Evolutionary conservation across 2,797 vertebrate species (phyloP).

Genomic region (Mus spretus): DNA sequence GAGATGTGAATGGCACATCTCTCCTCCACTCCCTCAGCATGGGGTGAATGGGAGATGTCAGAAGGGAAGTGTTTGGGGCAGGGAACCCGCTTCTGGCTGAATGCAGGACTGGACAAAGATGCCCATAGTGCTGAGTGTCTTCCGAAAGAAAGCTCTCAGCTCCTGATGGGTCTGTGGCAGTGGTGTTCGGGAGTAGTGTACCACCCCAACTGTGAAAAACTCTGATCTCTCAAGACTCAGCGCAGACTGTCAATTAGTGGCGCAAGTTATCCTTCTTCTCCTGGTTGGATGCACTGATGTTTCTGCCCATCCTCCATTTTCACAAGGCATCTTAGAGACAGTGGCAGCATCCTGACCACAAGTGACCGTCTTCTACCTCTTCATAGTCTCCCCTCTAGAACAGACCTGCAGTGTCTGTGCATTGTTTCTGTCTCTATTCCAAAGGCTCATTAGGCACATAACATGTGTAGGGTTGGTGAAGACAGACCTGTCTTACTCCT

Average conservation of each 20-base stretch:
- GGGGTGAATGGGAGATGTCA: neutral
- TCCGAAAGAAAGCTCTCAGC: neutral
- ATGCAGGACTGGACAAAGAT: neutral
- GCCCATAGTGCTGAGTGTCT: neutral
- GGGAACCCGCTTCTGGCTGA: neutral
- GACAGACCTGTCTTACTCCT: accelerated
- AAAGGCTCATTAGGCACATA: accelerated
- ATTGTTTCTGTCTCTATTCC: neutral
- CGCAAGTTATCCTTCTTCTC: conserved; percentile 9
- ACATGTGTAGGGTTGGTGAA: neutral
- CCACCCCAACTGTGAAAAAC: neutral
- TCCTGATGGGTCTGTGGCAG: neutral
- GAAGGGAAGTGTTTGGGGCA: neutral
- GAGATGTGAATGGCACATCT: neutral
- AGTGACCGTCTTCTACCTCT: neutral
- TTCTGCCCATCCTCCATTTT: neutral
- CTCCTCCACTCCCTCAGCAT: neutral
- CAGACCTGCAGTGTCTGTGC: neutral
- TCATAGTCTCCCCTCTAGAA: neutral
- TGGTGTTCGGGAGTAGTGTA: no score
- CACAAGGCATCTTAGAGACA: neutral
- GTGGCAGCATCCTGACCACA: neutral
- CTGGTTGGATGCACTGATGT: neutral
- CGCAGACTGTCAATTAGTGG: neutral
- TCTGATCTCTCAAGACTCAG: neutral